Evolutionary conservation across 1,140 invertebrate genomes (phyloP).

Genomic region (Brachionus plicatilis): DNA sequence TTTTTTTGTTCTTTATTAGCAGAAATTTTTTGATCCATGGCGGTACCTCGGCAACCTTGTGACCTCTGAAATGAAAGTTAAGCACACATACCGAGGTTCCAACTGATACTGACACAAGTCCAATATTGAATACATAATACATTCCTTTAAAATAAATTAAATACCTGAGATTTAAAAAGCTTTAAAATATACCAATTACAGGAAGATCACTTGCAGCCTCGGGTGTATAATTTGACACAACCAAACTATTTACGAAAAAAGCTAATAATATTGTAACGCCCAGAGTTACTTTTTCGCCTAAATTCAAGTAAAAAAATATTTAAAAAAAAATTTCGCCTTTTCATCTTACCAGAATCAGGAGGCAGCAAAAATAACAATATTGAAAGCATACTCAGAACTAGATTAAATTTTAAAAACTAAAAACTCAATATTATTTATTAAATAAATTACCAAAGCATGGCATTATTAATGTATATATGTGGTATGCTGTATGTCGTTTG

Average conservation of each 20-base stretch:
- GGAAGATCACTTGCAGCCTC: conserved; percentile 32
- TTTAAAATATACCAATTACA: conserved; percentile 22
- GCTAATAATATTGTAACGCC: conserved; percentile 36
- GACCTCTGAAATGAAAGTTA: conserved; percentile 38
- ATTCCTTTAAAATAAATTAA: background rate
- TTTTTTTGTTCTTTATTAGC: background rate
- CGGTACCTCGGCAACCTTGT: background rate
- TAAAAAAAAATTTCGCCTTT: background rate
- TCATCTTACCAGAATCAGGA: conserved; percentile 25
- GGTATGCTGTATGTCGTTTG: conserved; percentile 32
- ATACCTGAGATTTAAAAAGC: background rate
- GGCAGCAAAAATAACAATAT: conserved; percentile 24
- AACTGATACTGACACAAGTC: conserved; percentile 28
- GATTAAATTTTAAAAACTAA: background rate
- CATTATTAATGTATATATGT: conserved; percentile 30
- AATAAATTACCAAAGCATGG: conserved; percentile 38
- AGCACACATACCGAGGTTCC: conserved; percentile 20
- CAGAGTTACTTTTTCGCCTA: conserved; percentile 36
- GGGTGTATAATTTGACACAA: conserved; percentile 36
- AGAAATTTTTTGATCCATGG: conserved; percentile 9
- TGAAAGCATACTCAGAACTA: conserved; percentile 34
- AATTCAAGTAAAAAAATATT: background rate
- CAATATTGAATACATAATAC: conserved; percentile 40
- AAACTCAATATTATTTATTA: background rate
- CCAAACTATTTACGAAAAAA: conserved; percentile 38